phyloP scores from a whole-genome alignment of 2,888 invertebrate genomes.

The Tipula confusa region DNA sequence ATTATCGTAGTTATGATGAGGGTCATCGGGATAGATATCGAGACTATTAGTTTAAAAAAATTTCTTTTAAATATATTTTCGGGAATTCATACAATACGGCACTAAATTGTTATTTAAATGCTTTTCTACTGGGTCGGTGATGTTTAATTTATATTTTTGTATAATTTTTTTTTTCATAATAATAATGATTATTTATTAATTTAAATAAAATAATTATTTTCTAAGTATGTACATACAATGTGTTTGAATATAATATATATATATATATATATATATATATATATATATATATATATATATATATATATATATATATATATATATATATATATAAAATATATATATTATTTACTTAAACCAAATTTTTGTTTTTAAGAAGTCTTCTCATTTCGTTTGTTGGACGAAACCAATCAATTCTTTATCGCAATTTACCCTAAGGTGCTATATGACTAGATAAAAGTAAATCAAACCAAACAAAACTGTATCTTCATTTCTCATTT shows the following conservation, averaged over 20 bases:
- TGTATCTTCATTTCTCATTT: neutral
- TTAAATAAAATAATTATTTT: neutral
- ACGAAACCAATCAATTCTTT: too few relatives aligned
- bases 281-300: too few relatives aligned
- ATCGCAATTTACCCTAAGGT: too few relatives aligned
- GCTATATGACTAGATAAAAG: too few relatives aligned
- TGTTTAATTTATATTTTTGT: constrained; percentile 4
- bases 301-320: too few relatives aligned
- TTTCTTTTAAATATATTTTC: too few relatives aligned
- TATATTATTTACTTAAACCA: too few relatives aligned
- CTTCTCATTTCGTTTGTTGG: too few relatives aligned
- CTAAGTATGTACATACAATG: neutral
- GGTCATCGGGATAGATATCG: constrained; percentile 31
- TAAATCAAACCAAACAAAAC: neutral
- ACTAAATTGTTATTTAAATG: neutral
- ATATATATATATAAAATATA: too few relatives aligned
- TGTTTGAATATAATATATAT: too few relatives aligned
- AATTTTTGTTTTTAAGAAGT: too few relatives aligned
- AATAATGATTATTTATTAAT: neutral
- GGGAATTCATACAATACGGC: neutral
- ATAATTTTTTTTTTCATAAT: neutral
- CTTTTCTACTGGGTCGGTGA: neutral
- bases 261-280: too few relatives aligned
- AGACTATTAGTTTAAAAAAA: neutral
- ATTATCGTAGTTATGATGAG: constrained; percentile 31